Conservation (phyloP, 64 coral and sea anemone species). For the Platygyra sinensis region DNA sequence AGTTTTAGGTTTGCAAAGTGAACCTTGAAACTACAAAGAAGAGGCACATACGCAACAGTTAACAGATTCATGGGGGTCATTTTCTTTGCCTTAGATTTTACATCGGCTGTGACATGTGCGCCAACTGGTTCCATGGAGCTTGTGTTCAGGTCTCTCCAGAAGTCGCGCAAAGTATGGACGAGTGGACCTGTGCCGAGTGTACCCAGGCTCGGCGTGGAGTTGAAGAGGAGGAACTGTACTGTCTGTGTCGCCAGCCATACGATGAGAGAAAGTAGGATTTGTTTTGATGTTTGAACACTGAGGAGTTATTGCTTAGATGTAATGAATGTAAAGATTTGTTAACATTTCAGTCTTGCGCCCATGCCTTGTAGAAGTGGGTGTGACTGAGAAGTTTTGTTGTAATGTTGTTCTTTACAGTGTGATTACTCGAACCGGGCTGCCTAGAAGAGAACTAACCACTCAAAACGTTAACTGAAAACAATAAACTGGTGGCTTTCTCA, state of each 20-base stretch:
- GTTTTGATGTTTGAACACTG: neutral
- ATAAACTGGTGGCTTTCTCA: too few relatives aligned
- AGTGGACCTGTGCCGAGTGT: slow-evolving; percentile 87
- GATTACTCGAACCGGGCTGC: too few relatives aligned
- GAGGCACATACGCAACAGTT: too few relatives aligned
- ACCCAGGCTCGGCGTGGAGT: slow-evolving; percentile 76
- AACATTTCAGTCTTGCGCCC: neutral
- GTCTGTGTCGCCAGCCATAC: slow-evolving; percentile 90
- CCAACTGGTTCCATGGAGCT: slow-evolving; percentile 96
- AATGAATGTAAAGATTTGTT: neutral
- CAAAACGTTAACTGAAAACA: too few relatives aligned
- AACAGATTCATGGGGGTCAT: neutral
- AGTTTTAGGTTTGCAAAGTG: too few relatives aligned
- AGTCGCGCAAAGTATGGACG: slow-evolving; percentile 75
- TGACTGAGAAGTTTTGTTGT: too few relatives aligned
- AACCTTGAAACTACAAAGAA: too few relatives aligned
- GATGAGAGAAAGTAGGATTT: slow-evolving; percentile 88
- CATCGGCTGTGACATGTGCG: slow-evolving; percentile 95
- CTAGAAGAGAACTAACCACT: too few relatives aligned
- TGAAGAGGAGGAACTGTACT: slow-evolving; percentile 92
- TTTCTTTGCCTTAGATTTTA: slow-evolving; percentile 72
- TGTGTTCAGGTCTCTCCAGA: slow-evolving; percentile 88
- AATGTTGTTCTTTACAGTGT: too few relatives aligned
- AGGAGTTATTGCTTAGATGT: neutral
- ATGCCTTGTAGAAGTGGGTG: too few relatives aligned